phyloP scores from a whole-genome alignment of 1,140 invertebrate species.

The Sarcophaga bullata region DNA sequence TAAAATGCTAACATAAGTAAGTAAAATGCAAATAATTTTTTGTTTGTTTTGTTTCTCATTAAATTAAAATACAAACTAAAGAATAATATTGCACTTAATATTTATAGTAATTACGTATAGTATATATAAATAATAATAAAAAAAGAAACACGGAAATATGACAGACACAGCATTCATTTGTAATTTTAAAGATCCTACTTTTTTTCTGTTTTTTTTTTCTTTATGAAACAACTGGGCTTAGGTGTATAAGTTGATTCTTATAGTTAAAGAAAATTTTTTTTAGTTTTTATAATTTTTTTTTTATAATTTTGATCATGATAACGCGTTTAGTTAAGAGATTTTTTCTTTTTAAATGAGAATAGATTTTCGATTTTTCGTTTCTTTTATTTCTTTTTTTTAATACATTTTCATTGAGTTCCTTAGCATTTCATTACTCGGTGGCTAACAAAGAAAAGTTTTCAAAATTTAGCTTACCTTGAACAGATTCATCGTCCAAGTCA shows the following conservation, averaged over 20 bases:
- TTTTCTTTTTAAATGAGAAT: not conserved
- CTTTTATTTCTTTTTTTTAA: conserved; percentile 37
- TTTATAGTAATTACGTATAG: not conserved
- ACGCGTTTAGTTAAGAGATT: not conserved
- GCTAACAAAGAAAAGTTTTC: conserved; percentile 65
- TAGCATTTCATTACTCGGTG: conserved; percentile 55
- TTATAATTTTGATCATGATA: not conserved
- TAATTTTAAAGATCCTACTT: too few species aligned
- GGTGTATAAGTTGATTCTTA: not conserved
- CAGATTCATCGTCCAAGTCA: conserved; percentile 83
- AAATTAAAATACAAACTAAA: conserved; percentile 5
- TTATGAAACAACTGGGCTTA: not conserved
- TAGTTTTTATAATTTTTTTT: not conserved
- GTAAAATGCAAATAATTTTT: not conserved
- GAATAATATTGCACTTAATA: conserved; percentile 22
- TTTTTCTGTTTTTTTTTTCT: not conserved
- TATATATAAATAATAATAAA: not conserved
- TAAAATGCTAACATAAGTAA: not conserved
- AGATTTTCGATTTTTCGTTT: conserved; percentile 3
- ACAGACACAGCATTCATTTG: not conserved
- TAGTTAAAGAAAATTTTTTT: not conserved
- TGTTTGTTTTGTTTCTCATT: not conserved
- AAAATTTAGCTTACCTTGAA: conserved; percentile 73
- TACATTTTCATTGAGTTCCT: conserved; percentile 27
- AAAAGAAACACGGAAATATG: conserved; percentile 42